Evolutionary conservation across 2,113 vertebrate genomes (phyloP), one percentile per base, ranked within the genome.

Genomic region (Micromys minutus): DNA sequence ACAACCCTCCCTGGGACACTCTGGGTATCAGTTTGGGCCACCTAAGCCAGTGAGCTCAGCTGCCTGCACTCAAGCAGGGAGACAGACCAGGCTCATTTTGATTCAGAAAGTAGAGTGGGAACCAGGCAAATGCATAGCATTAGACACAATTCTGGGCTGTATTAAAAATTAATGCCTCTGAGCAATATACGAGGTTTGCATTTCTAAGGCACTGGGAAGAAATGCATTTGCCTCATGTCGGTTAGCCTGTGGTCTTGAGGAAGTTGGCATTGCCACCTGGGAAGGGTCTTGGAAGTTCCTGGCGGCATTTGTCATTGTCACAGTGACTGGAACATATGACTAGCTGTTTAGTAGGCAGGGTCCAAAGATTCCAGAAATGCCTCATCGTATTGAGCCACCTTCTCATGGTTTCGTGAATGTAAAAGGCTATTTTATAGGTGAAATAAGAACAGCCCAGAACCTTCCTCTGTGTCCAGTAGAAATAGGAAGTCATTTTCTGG

Each of bases 91-190:
- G 34, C 9, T 88, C 92, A 76, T 55, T 26, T 22, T 76, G 69
- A 75, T 36, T 75, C 63, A 55, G 8, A 90, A 87, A 94, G n/a
- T 9, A 80, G 84, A 61, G 47, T 31, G n/a, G 19, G 65, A 80
- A 52, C 86, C 42, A 39, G 67, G 79, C 74, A 92, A 74, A 77
- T n/a, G 21, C 39, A 26, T 12, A n/a, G 39, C 11, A 7, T 67
- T 59, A 39, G 29, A 72, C 11, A 9, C 36, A 67, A 90, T 85
- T 90, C 88, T 69, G 36, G 59, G 92, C 52, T 72, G n/a, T 89
- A 67, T 88, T 95, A 55, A 96, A 92, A 88, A 81, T 39, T n/a
- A 90, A 94, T 4, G 42, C 57, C 69, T 72, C 45, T 47, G 5
- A 94, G 92, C 77, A 69, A 77, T 24, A 15, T 10, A 29, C 10